Conservation (phyloP, 2,113 vertebrate genomes). For the Astur gentilis region DNA sequence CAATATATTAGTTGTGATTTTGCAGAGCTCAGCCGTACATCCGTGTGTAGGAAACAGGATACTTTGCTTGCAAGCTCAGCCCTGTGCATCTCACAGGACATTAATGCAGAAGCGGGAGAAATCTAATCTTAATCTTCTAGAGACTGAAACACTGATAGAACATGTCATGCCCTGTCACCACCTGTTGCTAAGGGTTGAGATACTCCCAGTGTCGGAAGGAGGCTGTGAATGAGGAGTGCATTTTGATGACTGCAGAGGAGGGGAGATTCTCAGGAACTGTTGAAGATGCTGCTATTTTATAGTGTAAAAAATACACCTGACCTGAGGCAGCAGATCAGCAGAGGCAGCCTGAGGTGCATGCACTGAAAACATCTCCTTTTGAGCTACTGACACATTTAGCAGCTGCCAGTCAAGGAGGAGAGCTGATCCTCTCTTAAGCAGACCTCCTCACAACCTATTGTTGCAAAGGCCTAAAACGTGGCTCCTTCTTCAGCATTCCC, state of each 20-base stretch:
- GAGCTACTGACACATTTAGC: conserved; percentile 5
- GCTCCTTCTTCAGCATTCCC: background rate
- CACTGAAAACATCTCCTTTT: conserved; percentile 18
- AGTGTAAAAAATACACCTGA: background rate
- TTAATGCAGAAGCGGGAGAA: conserved; percentile 26
- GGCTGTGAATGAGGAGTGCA: conserved; percentile 27
- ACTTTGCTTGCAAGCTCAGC: background rate
- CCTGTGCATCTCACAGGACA: background rate
- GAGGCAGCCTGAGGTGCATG: conserved; percentile 1
- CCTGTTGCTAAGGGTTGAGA: conserved; percentile 47
- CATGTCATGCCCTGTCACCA: conserved; percentile 45
- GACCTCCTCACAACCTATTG: background rate
- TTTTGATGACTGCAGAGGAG: conserved; percentile 37
- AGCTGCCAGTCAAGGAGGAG: conserved; percentile 41
- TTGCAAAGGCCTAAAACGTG: background rate
- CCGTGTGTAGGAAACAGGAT: background rate
- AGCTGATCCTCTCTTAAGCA: conserved; percentile 1
- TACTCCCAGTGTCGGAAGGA: background rate
- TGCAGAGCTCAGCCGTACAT: background rate
- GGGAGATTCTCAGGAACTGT: background rate
- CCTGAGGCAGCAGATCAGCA: background rate
- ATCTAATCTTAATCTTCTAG: conserved; percentile 8
- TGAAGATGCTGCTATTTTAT: conserved; percentile 1
- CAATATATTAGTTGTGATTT: background rate
- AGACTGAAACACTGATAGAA: conserved; percentile 9